These are phyloP conservation scores for Leptosomus discolor DNA, from an alignment of 2,113 vertebrate genomes.

Conservation along the genomic window DNA sequence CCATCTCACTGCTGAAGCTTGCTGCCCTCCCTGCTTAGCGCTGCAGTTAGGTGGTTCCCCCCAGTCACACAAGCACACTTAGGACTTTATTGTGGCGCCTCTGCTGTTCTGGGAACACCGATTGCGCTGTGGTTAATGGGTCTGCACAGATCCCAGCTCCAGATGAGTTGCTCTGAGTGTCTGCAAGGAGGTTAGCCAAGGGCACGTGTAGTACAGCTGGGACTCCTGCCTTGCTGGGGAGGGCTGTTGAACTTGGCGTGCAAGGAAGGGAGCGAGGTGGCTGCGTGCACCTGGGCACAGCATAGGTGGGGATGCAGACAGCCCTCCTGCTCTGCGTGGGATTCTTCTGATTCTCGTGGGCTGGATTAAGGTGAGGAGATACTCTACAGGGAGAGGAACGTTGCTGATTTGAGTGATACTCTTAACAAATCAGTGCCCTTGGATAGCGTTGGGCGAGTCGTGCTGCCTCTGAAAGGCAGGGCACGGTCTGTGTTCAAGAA, in stretches of 20 bases:
- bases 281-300: fast-evolving
- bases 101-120: background rate
- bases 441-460: background rate
- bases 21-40: background rate
- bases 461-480: background rate
- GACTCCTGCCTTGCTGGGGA: background rate
- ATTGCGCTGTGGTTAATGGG: background rate
- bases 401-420: background rate
- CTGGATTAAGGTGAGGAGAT: background rate
- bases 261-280: background rate
- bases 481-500: background rate
- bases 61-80: fast-evolving
- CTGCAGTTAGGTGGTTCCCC: background rate
- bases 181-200: background rate
- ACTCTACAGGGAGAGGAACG: background rate
- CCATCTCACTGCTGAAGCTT: background rate
- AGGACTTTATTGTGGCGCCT: background rate
- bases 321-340: background rate
- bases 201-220: background rate
- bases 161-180: background rate
- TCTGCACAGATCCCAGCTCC: background rate
- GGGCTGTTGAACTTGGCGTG: background rate
- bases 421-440: background rate
- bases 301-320: background rate
- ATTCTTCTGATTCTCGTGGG: background rate